A percentile compares a stretch with the other conserved stretches of the same genome.
These are phyloP conservation scores for Numenius phaeopus DNA, from an alignment of 2,797 vertebrate species.

Conservation along the genomic window DNA sequence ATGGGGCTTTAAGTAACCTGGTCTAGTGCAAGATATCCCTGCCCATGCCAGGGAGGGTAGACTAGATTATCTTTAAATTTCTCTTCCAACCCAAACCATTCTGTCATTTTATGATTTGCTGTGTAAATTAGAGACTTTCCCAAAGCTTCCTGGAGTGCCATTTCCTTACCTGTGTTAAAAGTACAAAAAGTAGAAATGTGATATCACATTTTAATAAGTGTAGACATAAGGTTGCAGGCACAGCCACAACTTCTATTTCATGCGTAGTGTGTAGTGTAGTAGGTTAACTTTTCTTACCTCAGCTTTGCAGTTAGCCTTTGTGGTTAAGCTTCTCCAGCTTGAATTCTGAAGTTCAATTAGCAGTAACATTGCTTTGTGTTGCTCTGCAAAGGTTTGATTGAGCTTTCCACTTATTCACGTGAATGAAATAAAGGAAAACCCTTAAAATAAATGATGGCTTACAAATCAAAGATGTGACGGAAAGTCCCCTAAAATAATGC, in stretches of 20 bases:
- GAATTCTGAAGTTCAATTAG: neutral
- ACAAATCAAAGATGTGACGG: neutral
- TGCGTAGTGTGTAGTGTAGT: rapidly evolving
- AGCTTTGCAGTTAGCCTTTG: neutral
- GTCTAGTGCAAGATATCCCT: neutral
- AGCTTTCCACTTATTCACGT: neutral
- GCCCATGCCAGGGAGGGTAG: rapidly evolving
- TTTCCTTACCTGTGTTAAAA: neutral
- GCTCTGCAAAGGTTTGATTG: neutral
- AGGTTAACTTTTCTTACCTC: neutral
- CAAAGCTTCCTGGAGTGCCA: neutral
- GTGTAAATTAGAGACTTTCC: neutral
- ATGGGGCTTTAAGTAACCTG: neutral
- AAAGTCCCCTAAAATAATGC: neutral
- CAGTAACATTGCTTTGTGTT: neutral
- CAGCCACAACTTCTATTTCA: neutral
- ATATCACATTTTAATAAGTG: rapidly evolving
- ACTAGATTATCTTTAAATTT: neutral
- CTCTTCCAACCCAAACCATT: neutral
- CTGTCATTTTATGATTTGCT: neutral
- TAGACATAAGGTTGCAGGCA: neutral
- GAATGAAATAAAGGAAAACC: neutral
- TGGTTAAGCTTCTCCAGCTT: neutral
- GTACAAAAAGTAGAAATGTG: neutral
- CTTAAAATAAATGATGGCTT: neutral